Evolutionary conservation across 1,140 invertebrate genomes (phyloP), one percentile per base, ranked within the genome.

Genomic region (Drosophila bocki): DNA sequence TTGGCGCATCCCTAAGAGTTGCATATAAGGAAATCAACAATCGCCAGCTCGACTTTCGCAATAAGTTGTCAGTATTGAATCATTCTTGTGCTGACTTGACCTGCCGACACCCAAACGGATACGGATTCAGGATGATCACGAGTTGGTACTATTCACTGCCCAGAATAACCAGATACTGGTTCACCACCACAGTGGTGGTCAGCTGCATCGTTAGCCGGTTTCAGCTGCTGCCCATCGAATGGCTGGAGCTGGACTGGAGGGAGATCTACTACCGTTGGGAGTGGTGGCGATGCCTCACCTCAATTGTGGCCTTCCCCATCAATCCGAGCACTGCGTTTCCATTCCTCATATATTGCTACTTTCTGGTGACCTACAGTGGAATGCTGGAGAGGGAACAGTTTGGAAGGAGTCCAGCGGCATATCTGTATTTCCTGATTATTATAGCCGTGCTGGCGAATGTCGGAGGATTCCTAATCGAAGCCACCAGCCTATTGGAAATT

Each of bases 301-400:
- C 97, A 26, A 92, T 99, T 7, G 97, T 99, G 90, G 99, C 95
- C 93, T 99, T 99, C 92, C 99, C 99, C 1, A 94, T 99, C 29
- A 96, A 94, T 51, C 97, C 97, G 6, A 93, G 94, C 6, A 98
- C 97, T 11, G 99, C 99, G 19, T 99, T 99, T 93, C 98, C 99
- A 92, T 99, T 98, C 93, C 94, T 99, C 37, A 96, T 99, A 64
- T 99, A 99, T 94, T 96, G 99, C 70, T 99, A 99, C 93, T 99
- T 99, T 93, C 93, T 99, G 7, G 99, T 99, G 4, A 94, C 97
- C 48, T 92, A 92, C 47, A 91, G 91, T 53, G 71, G 77, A 51
- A 94, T 96, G 74, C 93, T 99, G 59, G 99, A 99, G 94, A 97
- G 95, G 79, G 97, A 97, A 94, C 95, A 96, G 80, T 99, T 97